Conservation (phyloP, 2,888 invertebrate genomes). For the Acanthacorydalis orientalis region DNA sequence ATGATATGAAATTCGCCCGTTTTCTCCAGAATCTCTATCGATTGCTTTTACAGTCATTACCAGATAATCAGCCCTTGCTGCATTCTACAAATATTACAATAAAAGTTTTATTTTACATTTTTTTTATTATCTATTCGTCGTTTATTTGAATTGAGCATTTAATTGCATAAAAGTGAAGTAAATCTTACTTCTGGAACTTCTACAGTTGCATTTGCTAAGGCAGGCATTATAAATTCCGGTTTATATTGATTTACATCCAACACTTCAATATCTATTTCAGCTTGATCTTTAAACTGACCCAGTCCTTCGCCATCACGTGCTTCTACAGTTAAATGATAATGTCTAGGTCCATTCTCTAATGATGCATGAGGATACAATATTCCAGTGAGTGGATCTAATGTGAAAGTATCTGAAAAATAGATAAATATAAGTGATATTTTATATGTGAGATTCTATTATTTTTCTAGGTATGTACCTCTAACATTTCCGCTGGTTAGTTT, state of each 20-base stretch:
- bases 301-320: slow-evolving; percentile 59
- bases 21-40: slow-evolving; percentile 69
- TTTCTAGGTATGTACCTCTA: slow-evolving; percentile 28
- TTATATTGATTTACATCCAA: slow-evolving; percentile 67
- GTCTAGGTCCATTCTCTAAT: slow-evolving; percentile 43
- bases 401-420: slow-evolving; percentile 44
- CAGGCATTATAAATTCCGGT: slow-evolving; percentile 66
- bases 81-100: slow-evolving; percentile 35
- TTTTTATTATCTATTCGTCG: too few relatives aligned
- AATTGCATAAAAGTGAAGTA: not conserved
- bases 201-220: slow-evolving; percentile 55
- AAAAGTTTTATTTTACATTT: not conserved
- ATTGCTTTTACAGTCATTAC: slow-evolving; percentile 68
- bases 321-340: slow-evolving; percentile 33
- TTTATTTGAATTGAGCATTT: not conserved
- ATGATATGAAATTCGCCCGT: slow-evolving; percentile 71
- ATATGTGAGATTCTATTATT: not conserved
- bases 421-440: not conserved
- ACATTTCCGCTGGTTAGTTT: slow-evolving; percentile 51
- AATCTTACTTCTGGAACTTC: slow-evolving; percentile 61
- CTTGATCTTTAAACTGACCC: slow-evolving; percentile 45
- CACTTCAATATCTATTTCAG: slow-evolving; percentile 60
- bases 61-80: slow-evolving; percentile 54
- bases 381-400: slow-evolving; percentile 58
- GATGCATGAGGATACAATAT: slow-evolving; percentile 64